Evolutionary conservation across 1,140 invertebrate genomes (phyloP), one percentile per base, ranked within the genome.

Genomic region (Rhysida immarginata): DNA sequence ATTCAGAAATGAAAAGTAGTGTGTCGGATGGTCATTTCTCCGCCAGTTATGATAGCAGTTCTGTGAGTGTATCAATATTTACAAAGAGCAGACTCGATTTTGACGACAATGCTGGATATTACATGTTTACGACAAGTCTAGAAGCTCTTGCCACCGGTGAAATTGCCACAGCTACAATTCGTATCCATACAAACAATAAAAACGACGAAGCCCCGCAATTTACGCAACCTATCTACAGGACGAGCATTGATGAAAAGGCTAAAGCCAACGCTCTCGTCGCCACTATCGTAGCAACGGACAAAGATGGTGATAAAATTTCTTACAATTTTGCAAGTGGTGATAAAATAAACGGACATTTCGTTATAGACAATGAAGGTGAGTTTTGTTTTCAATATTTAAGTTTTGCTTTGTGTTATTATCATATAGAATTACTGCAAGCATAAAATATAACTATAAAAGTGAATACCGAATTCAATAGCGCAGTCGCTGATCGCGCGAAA

Each of bases 271-370:
- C 81, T 1, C 81, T 80, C 1, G 77, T 94, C 48, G 89, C 88
- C 0, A 81, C 78, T 62, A 86, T 94, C 1, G 74, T 77, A 49
- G 89, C 89, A 0, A 79, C 75, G 26, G 90, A 94, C 69, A 84
- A 79, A 48, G 90, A 94, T 66, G 86, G 85, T 3, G 89, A 94
- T 71, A 81, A 81, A 58, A 78, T 93, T 2, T 82, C 85, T 13
- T 95, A 91, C 67, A 81, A 81, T 53, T 69, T 93, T 13, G 75
- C 42, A 46, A 16, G 50, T 27, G 42, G 57, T n/a, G n/a, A n/a
- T n/a, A n/a, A n/a, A n/a, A n/a, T n/a, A n/a, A n/a, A n/a, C n/a
- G n/a, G n/a, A n/a, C 8, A 35, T 14, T 57, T 57, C 24, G 41
- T 57, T 43, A 57, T 57, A 14, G 56, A 57, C 23, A 13, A 46